These are phyloP conservation scores for Tenualosa ilisha DNA, from an alignment of 2,797 vertebrate species.

Conservation along the genomic window DNA sequence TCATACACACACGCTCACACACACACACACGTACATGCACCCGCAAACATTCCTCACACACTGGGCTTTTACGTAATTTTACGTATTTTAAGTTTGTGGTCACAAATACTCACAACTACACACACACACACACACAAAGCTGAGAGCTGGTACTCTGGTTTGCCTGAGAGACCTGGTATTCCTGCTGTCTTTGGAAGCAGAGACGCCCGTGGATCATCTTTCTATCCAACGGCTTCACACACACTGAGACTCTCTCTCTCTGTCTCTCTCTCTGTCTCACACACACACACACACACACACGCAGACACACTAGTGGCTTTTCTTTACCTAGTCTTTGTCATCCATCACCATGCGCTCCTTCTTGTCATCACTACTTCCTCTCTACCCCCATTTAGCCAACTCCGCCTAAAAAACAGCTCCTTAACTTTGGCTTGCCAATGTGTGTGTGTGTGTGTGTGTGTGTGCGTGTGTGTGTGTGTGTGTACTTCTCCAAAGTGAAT, in stretches of 20 bases:
- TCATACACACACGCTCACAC: background rate
- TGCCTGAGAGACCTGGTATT: background rate
- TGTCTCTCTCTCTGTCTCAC: background rate
- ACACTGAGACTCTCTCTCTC: background rate
- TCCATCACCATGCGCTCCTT: background rate
- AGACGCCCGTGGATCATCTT: background rate
- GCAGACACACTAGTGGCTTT: background rate
- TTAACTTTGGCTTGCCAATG: background rate
- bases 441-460: slow-evolving; percentile 11
- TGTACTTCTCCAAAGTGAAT: no score
- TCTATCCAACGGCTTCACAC: background rate
- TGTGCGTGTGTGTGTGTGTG: background rate
- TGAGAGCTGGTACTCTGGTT: background rate
- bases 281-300: slow-evolving; percentile 2
- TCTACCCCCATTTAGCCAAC: background rate
- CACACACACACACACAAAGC: slow-evolving; percentile 50
- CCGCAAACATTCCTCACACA: background rate
- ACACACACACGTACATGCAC: background rate
- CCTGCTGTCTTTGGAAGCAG: background rate
- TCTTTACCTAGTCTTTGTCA: background rate
- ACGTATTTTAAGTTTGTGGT: slow-evolving; percentile 18
- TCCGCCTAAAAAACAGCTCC: background rate
- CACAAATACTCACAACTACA: background rate
- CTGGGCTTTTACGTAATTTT: background rate
- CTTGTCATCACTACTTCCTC: background rate